A percentile compares a stretch with the other conserved stretches of the same genome.
Conservation (phyloP, 1,140 invertebrate genomes). For the Tribolium castaneum region DNA sequence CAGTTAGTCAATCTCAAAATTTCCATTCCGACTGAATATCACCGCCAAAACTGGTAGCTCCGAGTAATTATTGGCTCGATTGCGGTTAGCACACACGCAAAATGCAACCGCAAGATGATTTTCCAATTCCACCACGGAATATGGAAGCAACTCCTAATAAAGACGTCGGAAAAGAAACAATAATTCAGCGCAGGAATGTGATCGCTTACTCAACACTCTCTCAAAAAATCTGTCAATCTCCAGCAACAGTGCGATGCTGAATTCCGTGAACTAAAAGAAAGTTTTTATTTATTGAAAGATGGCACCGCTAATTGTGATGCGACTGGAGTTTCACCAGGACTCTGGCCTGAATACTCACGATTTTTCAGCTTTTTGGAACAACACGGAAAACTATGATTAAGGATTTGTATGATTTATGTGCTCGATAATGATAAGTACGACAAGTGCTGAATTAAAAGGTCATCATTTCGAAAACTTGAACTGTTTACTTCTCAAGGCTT, state of each 20-base stretch:
- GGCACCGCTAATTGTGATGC: background rate
- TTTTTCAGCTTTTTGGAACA: background rate
- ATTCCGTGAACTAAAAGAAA: slow-evolving; percentile 13
- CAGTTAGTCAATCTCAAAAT: slow-evolving; percentile 18
- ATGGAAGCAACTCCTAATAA: background rate
- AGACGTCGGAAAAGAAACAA: background rate
- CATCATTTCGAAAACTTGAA: background rate
- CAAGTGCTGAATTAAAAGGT: background rate
- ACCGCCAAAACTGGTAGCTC: background rate
- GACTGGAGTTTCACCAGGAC: background rate
- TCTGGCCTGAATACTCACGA: background rate
- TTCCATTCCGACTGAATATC: background rate
- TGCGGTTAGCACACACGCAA: slow-evolving; percentile 6
- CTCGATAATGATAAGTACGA: background rate
- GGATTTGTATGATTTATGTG: background rate
- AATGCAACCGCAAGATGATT: slow-evolving; percentile 2
- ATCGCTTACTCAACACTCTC: background rate
- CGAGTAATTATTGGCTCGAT: background rate
- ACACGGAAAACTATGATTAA: background rate
- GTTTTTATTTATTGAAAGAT: slow-evolving; percentile 22
- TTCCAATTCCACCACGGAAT: background rate
- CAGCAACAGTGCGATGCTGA: background rate
- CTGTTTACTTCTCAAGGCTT: background rate
- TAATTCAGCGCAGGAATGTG: background rate
- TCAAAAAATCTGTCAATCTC: slow-evolving; percentile 3